Base-by-base conservation (phyloP, 2,113 vertebrate genomes). In the Ornithorhynchus anatinus region DNA sequence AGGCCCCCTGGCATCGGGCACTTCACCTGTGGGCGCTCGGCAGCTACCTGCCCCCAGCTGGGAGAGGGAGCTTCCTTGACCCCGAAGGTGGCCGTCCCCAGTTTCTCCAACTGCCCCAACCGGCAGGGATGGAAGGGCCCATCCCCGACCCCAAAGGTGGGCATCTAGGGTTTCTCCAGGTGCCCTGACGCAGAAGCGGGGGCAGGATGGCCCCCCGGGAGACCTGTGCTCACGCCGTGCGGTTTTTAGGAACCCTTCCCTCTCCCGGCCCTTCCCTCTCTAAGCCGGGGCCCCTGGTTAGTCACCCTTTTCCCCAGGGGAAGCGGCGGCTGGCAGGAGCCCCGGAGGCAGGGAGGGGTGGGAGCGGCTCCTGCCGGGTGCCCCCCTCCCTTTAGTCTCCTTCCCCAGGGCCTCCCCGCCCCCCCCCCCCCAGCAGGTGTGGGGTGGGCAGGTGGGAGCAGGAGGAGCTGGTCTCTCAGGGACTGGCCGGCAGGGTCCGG, bases 21-120 rank as follows among this genome's bases (percentile, higher is more conserved):
- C 43, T 44, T 23, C 52, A 43, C 42, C 45, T 33, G 53, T 39
- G 54, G 69, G 45, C 47, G 63, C 82, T 75, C 32, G 37, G 67
- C 44, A 79, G 37, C 53, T 31, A 36, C 67, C 56, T 23, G 60
- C 36, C 47, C 63, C 75, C 1, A 8, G 53, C n/a, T n/a, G n/a
- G n/a, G n/a, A n/a, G n/a, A n/a, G n/a, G n/a, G n/a, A n/a, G n/a
- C n/a, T n/a, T n/a, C n/a, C n/a, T n/a, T n/a, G n/a, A 11, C 5
- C 17, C 3, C 19, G 7, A 31, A 8, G 27, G 31, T 4, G 39
- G 15, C 27, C 27, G 7, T 40, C 33, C 7, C 1, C 10, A 40
- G 58, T 39, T 12, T 27, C 4, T 6, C 16, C 20, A 25, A 62
- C 32, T 33, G n/a, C 31, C 40, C 16, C 3, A 6, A 5, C 36